Base-by-base conservation (phyloP, 2,888 invertebrate species). In the Hirtodrosophila confusa region DNA sequence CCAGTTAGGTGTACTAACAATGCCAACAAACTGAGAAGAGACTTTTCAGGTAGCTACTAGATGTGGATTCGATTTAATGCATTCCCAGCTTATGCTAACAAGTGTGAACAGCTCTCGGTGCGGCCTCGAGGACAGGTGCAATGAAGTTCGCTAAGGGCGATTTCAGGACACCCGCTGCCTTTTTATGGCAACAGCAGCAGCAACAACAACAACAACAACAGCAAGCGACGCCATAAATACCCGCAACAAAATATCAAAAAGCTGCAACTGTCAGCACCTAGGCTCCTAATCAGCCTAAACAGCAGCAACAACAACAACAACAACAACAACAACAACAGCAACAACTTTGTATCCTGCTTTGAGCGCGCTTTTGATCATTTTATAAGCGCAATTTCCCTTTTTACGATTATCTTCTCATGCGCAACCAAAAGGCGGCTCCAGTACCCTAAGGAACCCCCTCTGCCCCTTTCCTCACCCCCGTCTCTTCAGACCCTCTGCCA, bases 381-480 rank as follows among this genome's bases (percentile, higher is more conserved):
- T 69, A 79, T 83, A 77, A 75, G 80, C 83, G 57, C 64, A 79
- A 79, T 75, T 82, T 79, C 69, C 79, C 69, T 71, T 75, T 84
- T 84, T 71, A 82, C 82, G 74, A 78, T 85, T 82, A 82, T 78
- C 85, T 76, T 69, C 67, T 78, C 73, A 78, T 73, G 84, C 78
- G 78, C 80, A 76, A 70, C 78, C 60, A 53, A 51, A 69, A 65
- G 53, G 41, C 62, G 53, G 37, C 24, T 47, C 35, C 60, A 61
- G 31, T 3, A n/a, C 33, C 41, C 48, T 43, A 36, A 35, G 37
- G 31, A 24, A 17, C 24, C 44, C 44, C 47, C 8, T 1, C 10
- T 0, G 5, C 11, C 11, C 11, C 35, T 4, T 23, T 3, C 7
- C 9, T 23, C 4, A 5, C 40, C 17, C 5, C n/a, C 10, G 7